Conservation (phyloP, 1,140 invertebrate genomes). For the Drosophila athabasca region DNA sequence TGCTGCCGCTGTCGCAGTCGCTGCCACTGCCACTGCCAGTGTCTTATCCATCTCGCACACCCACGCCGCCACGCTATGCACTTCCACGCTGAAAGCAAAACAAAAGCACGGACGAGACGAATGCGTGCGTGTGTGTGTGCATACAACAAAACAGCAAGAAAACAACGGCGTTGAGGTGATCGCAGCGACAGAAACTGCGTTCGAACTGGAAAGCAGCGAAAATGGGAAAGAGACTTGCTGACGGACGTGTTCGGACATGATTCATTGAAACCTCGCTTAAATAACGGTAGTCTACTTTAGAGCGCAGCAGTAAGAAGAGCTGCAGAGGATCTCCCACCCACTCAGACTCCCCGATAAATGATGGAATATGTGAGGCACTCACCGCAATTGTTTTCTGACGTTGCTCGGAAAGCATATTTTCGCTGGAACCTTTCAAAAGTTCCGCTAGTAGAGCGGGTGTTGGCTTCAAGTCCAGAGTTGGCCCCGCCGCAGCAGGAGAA, state of each 20-base stretch:
- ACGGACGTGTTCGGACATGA: no score
- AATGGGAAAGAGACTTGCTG: background rate
- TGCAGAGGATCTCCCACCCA: background rate
- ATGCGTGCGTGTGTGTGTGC: constrained; percentile 2
- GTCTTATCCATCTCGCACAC: constrained; percentile 18
- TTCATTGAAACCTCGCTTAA: background rate
- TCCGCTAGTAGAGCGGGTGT: constrained; percentile 89
- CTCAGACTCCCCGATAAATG: no score
- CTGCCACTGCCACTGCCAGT: constrained; percentile 13
- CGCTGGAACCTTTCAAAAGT: constrained; percentile 89
- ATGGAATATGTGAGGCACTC: constrained; percentile 25
- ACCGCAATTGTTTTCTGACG: constrained; percentile 78
- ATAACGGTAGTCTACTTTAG: constrained; percentile 12
- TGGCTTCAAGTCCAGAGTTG: constrained; percentile 84
- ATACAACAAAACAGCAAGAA: constrained; percentile 11
- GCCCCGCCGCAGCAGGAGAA: constrained; percentile 1
- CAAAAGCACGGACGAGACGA: constrained; percentile 35
- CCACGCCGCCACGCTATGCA: constrained; percentile 49
- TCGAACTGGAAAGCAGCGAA: constrained; percentile 5
- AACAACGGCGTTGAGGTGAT: constrained; percentile 9
- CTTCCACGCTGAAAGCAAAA: constrained; percentile 59
- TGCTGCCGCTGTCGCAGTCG: constrained; percentile 7
- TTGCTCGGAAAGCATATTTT: constrained; percentile 86
- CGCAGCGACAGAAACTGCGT: background rate
- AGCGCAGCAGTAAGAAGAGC: background rate